These are phyloP conservation scores for Sinocyclocheilus anshuiensis DNA, from an alignment of 2,113 vertebrate species.

Conservation along the genomic window DNA sequence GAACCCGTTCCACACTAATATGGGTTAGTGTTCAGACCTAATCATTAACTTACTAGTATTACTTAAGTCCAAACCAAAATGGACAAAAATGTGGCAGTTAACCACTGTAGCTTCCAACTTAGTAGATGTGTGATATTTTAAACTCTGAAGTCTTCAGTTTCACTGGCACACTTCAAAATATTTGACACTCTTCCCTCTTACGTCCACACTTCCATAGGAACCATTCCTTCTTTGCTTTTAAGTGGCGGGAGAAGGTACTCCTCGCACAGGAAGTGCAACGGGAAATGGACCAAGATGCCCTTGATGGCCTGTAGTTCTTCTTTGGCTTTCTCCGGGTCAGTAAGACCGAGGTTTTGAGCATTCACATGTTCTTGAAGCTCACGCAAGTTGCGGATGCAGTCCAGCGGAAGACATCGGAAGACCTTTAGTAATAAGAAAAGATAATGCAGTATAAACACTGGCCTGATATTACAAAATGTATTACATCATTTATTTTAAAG, in stretches of 20 bases:
- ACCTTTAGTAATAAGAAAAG: constrained; percentile 66
- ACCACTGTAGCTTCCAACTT: neutral
- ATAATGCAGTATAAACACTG: neutral
- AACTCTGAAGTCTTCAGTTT: neutral
- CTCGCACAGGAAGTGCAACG: constrained; percentile 81
- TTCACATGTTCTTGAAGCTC: constrained; percentile 73
- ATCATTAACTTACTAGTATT: neutral
- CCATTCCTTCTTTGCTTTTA: constrained; percentile 84
- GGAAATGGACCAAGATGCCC: constrained; percentile 86
- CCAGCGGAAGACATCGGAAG: constrained; percentile 82
- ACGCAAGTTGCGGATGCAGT: constrained; percentile 74
- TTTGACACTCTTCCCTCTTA: constrained; percentile 54
- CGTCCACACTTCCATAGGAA: constrained; percentile 87
- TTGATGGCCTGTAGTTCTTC: constrained; percentile 75
- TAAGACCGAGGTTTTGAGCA: constrained; percentile 65
- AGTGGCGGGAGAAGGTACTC: constrained; percentile 83
- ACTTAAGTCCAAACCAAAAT: constrained; percentile 11
- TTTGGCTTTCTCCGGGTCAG: constrained; percentile 73
- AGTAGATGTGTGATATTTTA: neutral
- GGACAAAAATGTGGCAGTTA: constrained; percentile 13
- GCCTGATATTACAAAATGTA: neutral
- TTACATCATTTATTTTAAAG: neutral
- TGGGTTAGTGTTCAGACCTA: constrained; percentile 18
- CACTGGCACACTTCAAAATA: neutral
- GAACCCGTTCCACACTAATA: neutral